Conservation (phyloP, 2,113 vertebrate genomes). For the Galeopterus variegatus region DNA sequence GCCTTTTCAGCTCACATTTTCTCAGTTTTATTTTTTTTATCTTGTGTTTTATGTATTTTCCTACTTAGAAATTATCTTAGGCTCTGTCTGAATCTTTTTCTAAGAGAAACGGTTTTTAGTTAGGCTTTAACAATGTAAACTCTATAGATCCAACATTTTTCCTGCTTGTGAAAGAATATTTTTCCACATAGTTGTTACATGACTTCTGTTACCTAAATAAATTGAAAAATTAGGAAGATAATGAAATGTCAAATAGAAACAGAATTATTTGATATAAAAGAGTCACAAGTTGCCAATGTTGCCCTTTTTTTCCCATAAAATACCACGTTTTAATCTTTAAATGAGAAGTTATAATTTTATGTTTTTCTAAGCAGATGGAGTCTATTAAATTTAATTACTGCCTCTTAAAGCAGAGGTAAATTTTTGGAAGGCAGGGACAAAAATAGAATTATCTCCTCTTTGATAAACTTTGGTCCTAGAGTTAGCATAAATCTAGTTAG, state of each 20-base stretch:
- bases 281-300: not conserved
- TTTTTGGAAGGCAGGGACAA: not conserved
- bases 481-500: not conserved
- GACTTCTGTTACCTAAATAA: conserved; percentile 23
- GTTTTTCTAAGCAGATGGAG: not conserved
- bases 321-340: not conserved
- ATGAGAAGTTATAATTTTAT: not conserved
- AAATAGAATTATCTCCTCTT: not conserved
- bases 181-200: not conserved
- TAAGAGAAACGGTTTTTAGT: conserved; percentile 35
- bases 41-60: not conserved
- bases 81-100: not conserved
- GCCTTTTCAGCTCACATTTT: not conserved
- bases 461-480: not conserved
- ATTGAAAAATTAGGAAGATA: not conserved
- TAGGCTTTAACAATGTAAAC: not conserved
- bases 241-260: conserved; percentile 9
- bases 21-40: not conserved
- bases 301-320: not conserved
- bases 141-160: not conserved
- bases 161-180: not conserved
- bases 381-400: not conserved
- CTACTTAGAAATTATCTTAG: not conserved
- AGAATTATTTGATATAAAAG: not conserved
- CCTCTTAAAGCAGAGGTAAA: not conserved